phyloP scores from a whole-genome alignment of 2,113 vertebrate genomes.

The Amphiprion percula region DNA sequence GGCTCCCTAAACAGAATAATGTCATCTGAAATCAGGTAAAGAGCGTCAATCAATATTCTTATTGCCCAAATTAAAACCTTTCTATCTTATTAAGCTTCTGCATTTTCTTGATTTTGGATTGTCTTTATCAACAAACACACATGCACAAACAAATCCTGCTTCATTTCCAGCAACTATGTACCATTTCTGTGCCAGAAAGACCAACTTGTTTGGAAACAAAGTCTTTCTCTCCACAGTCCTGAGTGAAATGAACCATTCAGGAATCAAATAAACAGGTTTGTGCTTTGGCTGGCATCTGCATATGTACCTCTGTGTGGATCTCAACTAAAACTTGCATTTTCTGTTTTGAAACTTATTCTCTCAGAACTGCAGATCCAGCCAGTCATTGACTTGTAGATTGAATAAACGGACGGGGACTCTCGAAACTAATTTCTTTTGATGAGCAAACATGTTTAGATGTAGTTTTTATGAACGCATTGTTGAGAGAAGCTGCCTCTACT shows the following conservation, averaged over 20 bases:
- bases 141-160: not conserved
- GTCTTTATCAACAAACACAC: not conserved
- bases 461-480: no score
- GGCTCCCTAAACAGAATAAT: not conserved
- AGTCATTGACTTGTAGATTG: not conserved
- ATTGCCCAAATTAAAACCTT: conserved; percentile 3
- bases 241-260: conserved; percentile 78
- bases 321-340: not conserved
- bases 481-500: no score
- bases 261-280: conserved; percentile 72
- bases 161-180: not conserved
- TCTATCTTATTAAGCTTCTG: not conserved
- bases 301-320: not conserved
- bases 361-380: not conserved
- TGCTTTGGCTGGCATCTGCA: not conserved
- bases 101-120: not conserved
- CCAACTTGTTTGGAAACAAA: conserved; percentile 50
- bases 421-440: no score
- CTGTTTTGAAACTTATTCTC: not conserved
- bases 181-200: conserved; percentile 12
- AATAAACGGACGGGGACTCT: not conserved
- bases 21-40: not conserved
- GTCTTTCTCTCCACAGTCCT: conserved; percentile 54
- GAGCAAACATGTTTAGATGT: no score
- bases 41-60: not conserved